Conservation (phyloP, 2,888 invertebrate genomes). For the Timandra comae region DNA sequence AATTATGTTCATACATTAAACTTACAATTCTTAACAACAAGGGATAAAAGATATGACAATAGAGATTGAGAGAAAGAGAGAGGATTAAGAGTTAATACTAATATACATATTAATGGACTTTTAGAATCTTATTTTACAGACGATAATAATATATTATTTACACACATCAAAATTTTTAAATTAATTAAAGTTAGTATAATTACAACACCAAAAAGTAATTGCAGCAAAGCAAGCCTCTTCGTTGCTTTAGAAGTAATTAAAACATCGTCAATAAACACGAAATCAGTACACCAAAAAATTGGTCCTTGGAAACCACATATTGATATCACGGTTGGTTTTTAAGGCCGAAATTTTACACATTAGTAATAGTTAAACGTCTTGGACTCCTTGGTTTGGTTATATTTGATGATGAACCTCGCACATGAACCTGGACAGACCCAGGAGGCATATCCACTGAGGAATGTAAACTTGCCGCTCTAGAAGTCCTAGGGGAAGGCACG, state of each 20-base stretch:
- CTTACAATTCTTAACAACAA: slow-evolving; percentile 8
- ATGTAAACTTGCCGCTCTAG: slow-evolving; percentile 62
- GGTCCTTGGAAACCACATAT: slow-evolving; percentile 31
- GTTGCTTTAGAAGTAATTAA: background rate
- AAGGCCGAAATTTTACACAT: slow-evolving; percentile 35
- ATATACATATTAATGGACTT: slow-evolving; percentile 7
- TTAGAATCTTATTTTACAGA: background rate
- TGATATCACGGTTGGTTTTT: slow-evolving; percentile 7
- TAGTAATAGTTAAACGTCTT: slow-evolving; percentile 58
- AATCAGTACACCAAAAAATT: slow-evolving; percentile 15
- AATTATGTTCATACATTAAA: too few relatives aligned
- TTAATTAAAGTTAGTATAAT: too few relatives aligned
- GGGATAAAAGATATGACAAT: slow-evolving; percentile 35
- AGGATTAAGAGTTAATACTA: slow-evolving; percentile 26
- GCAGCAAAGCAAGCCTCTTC: too few relatives aligned
- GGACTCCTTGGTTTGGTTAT: slow-evolving; percentile 60
- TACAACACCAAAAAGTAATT: too few relatives aligned
- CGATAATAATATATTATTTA: slow-evolving; percentile 7
- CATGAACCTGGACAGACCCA: slow-evolving; percentile 62
- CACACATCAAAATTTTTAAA: slow-evolving; percentile 14
- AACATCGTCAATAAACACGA: background rate
- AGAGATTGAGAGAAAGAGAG: slow-evolving; percentile 34
- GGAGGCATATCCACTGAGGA: slow-evolving; percentile 57
- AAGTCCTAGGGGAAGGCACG: slow-evolving; percentile 56
- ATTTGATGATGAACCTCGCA: slow-evolving; percentile 53